phyloP scores from a whole-genome alignment of 2,888 invertebrate genomes.

The Ormyrus rosae region DNA sequence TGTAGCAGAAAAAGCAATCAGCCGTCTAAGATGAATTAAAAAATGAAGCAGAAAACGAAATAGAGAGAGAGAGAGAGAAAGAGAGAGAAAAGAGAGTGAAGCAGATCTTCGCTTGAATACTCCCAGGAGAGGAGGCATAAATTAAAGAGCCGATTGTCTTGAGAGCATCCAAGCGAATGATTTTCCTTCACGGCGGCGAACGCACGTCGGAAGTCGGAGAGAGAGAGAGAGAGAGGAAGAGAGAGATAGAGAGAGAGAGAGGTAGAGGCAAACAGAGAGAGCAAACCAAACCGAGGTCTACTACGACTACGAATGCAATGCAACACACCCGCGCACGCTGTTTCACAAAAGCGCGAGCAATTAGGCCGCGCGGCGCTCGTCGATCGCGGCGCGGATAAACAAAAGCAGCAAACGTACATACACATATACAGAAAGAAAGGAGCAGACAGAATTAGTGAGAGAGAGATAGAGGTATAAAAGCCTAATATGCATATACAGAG shows the following conservation, averaged over 20 bases:
- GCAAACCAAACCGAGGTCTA: constrained; percentile 2
- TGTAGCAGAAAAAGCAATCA: constrained; percentile 48
- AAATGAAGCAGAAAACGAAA: constrained; percentile 12
- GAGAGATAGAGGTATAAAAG: constrained; percentile 5
- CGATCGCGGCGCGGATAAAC: constrained; percentile 21
- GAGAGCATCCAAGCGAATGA: constrained; percentile 52
- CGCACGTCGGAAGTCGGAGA: constrained; percentile 37
- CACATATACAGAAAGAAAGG: not conserved
- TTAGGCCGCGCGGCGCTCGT: constrained; percentile 20
- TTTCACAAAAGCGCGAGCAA: constrained; percentile 42
- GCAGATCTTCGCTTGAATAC: constrained; percentile 49
- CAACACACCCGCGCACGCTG: not conserved
- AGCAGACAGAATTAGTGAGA: not conserved
- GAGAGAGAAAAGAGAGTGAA: constrained; percentile 11
- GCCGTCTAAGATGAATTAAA: constrained; percentile 21
- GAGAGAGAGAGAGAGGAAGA: not conserved
- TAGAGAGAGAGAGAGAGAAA: not conserved
- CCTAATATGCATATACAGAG: not conserved
- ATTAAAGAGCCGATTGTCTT: constrained; percentile 52
- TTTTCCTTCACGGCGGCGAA: constrained; percentile 37
- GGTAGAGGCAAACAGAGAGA: not conserved
- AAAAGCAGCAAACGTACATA: constrained; percentile 17
- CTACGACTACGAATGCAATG: constrained; percentile 15
- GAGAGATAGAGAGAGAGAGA: not conserved
- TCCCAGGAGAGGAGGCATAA: constrained; percentile 40